Evolutionary conservation across 2,888 invertebrate species (phyloP).

Genomic region (Pollenia amentaria): DNA sequence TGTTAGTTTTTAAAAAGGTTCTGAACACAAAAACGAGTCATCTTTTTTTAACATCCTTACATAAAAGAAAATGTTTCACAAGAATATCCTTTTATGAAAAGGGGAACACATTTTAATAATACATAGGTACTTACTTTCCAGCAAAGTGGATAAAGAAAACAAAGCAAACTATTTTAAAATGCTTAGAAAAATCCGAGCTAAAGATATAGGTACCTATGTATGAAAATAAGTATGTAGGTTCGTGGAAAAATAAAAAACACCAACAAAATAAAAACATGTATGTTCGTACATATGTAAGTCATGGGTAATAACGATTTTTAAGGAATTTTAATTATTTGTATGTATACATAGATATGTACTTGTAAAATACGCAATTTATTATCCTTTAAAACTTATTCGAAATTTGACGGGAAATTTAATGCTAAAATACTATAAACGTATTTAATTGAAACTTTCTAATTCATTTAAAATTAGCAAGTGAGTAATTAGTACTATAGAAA

Average conservation of each 20-base stretch:
- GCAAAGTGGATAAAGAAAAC: background rate
- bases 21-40: background rate
- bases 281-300: background rate
- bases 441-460: no score
- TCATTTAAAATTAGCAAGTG: no score
- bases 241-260: background rate
- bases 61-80: no score
- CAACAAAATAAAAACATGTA: background rate
- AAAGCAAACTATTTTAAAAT: background rate
- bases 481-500: no score
- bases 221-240: background rate
- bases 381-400: no score
- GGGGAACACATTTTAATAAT: background rate
- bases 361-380: no score
- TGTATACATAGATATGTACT: background rate
- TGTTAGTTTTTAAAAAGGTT: background rate
- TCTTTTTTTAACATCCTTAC: no score
- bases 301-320: no score
- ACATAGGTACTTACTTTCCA: background rate
- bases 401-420: no score
- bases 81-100: background rate
- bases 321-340: background rate
- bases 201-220: no score
- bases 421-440: no score
- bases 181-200: background rate